Evolutionary conservation across 2,113 vertebrate genomes (phyloP), one percentile per base, ranked within the genome.

Genomic region (Epinephelus moara): DNA sequence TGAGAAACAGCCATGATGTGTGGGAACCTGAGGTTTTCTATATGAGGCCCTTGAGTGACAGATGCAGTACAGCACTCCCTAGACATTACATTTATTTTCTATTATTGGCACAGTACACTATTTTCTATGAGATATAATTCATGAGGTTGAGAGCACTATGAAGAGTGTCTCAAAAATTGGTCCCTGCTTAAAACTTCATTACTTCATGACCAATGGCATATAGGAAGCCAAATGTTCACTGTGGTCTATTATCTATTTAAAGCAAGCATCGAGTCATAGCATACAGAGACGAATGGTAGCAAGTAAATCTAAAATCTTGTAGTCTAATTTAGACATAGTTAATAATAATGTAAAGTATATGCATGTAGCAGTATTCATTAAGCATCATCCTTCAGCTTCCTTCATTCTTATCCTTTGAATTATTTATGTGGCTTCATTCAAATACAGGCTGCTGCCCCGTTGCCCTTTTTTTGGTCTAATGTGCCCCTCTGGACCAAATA

Each of bases 381-480:
- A 13, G 59, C 12, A 49, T 42, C 60, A 19, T 74, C 63, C 14
- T 64, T 80, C 15, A 64, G 30, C 13, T 33, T 70, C 52, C n/a
- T 37, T 59, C 13, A n/a, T 19, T 68, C 55, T 45, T 25, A 10
- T 18, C 15, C 67, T 57, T 69, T 73, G 11, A 70, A 81, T 81
- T 64, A 74, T 84, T 84, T 12, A 72, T 77, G 33, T 18, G 45
- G 50, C 5, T 75, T 83, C 66, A 70, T 82, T 82, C 47, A 67
- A 18, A 61, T 79, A 47, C 80, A 80, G 72, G n/a, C 33, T 42
- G 8, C 45, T 19, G 60, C 60, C 33, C 8, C 45, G 61, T 67
- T 23, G 40, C 14, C 47, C 53, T 19, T 61, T 67, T 47, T 50
- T 21, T 18, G 30, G 30, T 40, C 25, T 59, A 1, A 66, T 53